Conservation (phyloP, 2,113 vertebrate species). For the Jacana jacana region DNA sequence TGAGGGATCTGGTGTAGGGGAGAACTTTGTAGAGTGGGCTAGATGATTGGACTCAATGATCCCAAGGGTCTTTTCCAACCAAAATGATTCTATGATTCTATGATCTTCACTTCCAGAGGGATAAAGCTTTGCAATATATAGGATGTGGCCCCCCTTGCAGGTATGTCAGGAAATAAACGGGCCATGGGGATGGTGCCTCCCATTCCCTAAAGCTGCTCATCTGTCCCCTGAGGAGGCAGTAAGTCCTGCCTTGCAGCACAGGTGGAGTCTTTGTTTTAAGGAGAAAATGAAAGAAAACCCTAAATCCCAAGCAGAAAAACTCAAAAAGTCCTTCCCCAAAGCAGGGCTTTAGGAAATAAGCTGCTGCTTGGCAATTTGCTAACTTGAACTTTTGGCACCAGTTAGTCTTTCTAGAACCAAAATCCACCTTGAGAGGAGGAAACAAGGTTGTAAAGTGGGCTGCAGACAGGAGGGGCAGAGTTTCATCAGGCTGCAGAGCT, state of each 20-base stretch:
- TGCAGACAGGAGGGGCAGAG: neutral
- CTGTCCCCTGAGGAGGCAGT: neutral
- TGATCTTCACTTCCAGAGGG: neutral
- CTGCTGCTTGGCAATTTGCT: neutral
- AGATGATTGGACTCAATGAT: too few relatives aligned
- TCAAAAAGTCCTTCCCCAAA: neutral
- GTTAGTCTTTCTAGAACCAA: neutral
- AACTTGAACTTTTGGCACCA: neutral
- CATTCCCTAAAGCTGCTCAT: neutral
- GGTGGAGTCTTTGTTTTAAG: neutral
- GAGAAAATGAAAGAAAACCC: neutral
- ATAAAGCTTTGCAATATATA: neutral
- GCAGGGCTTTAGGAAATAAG: neutral
- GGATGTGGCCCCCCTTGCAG: neutral
- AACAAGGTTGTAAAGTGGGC: neutral
- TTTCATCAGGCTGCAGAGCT: neutral
- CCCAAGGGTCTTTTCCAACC: too few relatives aligned
- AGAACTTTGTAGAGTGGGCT: too few relatives aligned
- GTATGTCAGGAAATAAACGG: neutral
- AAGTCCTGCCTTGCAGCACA: neutral
- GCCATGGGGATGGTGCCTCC: neutral
- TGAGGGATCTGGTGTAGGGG: too few relatives aligned
- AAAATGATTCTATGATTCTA: too few relatives aligned
- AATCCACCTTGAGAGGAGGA: neutral
- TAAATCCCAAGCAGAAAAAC: neutral